phyloP scores from a whole-genome alignment of 2,797 vertebrate genomes.

The Bradypodion pumilum region DNA sequence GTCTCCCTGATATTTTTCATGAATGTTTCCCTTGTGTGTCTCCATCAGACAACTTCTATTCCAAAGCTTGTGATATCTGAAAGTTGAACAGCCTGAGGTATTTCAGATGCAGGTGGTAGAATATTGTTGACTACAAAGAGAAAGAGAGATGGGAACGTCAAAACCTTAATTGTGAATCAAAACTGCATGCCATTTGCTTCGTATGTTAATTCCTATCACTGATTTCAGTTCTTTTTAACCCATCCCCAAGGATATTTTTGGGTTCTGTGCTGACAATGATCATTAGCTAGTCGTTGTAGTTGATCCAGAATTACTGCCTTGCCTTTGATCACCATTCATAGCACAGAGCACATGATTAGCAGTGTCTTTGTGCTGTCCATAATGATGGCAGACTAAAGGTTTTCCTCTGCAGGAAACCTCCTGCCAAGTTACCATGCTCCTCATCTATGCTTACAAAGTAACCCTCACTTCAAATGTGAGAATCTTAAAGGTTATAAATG shows the following conservation, averaged over 20 bases:
- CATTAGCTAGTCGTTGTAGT: constrained; percentile 51
- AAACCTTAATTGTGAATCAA: constrained; percentile 50
- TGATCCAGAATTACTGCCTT: constrained; percentile 52
- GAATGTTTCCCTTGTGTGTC: not conserved
- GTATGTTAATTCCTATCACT: constrained; percentile 58
- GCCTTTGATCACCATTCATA: constrained; percentile 51
- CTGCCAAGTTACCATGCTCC: constrained; percentile 3
- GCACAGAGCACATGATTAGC: constrained; percentile 43
- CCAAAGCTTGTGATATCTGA: constrained; percentile 21
- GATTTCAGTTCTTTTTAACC: constrained; percentile 1
- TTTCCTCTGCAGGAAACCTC: constrained; percentile 6
- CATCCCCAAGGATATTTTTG: constrained; percentile 46
- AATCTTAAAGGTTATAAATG: not conserved
- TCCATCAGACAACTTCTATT: not conserved
- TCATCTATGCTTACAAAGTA: not conserved
- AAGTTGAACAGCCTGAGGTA: constrained; percentile 33
- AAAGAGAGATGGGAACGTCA: constrained; percentile 40
- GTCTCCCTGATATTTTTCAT: not conserved
- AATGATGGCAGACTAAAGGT: not conserved
- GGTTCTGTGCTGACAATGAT: constrained; percentile 43
- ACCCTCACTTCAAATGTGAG: not conserved
- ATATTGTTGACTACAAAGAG: constrained; percentile 39
- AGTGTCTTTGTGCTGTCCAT: constrained; percentile 33
- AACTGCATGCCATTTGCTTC: not conserved
- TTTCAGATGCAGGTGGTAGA: not conserved